Conservation (phyloP, 37 sponge, comb jelly and placozoan species). For the Diacarnus erythraeanus region DNA sequence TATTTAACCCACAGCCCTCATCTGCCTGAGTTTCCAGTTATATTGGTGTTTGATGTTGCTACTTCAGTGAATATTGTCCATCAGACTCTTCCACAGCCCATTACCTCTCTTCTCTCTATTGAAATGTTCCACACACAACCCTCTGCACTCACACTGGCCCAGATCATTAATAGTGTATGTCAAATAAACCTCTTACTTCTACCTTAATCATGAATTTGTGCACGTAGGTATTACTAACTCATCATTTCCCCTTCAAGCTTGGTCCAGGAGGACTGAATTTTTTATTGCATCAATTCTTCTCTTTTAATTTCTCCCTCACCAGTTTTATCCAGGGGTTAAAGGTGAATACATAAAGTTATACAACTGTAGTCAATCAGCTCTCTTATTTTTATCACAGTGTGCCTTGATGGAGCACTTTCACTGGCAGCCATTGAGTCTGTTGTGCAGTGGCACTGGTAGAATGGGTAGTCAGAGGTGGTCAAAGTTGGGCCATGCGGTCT, state of each 20-base stretch:
- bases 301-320: constrained; percentile 46
- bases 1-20: constrained; percentile 68
- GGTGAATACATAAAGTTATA: constrained; percentile 13
- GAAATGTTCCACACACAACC: constrained; percentile 55
- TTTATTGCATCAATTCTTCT: constrained; percentile 65
- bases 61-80: constrained; percentile 56
- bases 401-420: constrained; percentile 74
- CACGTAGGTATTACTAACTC: constrained; percentile 44
- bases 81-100: constrained; percentile 38
- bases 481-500: constrained; percentile 25
- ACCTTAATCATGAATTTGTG: not conserved
- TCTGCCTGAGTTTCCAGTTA: constrained; percentile 56
- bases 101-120: constrained; percentile 51
- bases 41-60: constrained; percentile 67
- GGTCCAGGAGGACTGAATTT: constrained; percentile 28
- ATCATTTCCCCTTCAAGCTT: constrained; percentile 42
- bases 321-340: constrained; percentile 42
- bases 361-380: not conserved
- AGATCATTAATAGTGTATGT: constrained; percentile 38
- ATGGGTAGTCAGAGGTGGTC: not conserved
- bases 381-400: constrained; percentile 25
- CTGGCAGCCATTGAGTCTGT: constrained; percentile 72
- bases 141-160: constrained; percentile 28
- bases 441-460: constrained; percentile 13
- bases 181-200: not conserved